Evolutionary conservation across 2,797 vertebrate genomes (phyloP).

Genomic region (Microtus obscurus): DNA sequence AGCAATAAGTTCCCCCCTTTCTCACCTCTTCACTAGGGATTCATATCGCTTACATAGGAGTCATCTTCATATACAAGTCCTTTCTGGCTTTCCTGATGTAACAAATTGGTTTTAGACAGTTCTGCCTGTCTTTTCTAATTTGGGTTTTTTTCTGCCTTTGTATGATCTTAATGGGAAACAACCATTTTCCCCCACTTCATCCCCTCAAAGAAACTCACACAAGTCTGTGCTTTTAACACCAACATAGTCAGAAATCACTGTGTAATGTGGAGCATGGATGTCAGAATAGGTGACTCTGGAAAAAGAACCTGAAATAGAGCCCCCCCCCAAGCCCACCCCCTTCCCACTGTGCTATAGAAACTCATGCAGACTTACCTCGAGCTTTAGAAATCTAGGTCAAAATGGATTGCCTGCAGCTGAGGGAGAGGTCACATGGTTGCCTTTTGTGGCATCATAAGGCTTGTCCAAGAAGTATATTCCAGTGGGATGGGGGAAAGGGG

Average conservation of each 20-base stretch:
- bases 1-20: not conserved
- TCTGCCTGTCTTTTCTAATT: not conserved
- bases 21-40: not conserved
- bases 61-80: not conserved
- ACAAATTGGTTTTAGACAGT: not conserved
- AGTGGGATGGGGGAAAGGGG: not conserved
- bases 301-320: not conserved
- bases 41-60: not conserved
- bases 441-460: not conserved
- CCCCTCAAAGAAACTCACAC: not conserved
- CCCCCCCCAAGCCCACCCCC: not conserved
- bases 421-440: not conserved
- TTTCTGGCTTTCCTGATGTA: not conserved
- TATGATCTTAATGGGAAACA: not conserved
- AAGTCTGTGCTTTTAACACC: not conserved
- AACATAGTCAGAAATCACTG: not conserved
- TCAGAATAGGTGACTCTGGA: not conserved
- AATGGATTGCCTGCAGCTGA: not conserved
- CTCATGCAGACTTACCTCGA: not conserved
- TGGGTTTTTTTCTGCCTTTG: not conserved
- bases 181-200: not conserved
- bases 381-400: not conserved
- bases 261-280: not conserved
- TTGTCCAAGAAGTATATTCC: not conserved
- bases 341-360: not conserved